Evolutionary conservation across 2,113 vertebrate genomes (phyloP), one percentile per base, ranked within the genome.

Genomic region (Pygoscelis adeliae): DNA sequence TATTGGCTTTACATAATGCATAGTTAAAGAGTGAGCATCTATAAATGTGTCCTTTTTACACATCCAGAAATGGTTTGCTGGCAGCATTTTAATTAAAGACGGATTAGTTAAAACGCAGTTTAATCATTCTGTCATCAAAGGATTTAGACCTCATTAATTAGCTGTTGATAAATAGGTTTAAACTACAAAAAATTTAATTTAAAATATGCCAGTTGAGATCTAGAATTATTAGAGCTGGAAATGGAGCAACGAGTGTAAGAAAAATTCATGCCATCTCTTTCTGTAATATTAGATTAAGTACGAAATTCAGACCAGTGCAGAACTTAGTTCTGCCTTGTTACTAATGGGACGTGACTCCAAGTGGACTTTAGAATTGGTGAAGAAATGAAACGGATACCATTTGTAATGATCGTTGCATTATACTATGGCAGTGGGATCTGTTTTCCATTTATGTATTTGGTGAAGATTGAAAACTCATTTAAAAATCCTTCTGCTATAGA

Each of bases 81-180:
- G 84, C 97, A 97, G 95, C 95, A 84, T 98, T 98, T 98, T 98
- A 98, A 98, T 99, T 98, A 98, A 98, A 98, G 98, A 98, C 98
- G 97, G 97, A 98, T 98, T 98, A 98, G 97, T 98, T 98, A 95
- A 97, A 97, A 98, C 79, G 70, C 94, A 95, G 72, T 97, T 98
- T 98, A 98, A 99, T 98, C 98, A 98, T 98, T 96, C 91, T 98
- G 98, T 98, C 98, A 97, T 97, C 95, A 94, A 87, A 98, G 96
- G 96, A 97, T 94, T 97, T 97, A 97, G 95, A 96, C 96, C 92
- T 98, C 96, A 92, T 98, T 98, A 98, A 98, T 98, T 98, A 98
- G 97, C 96, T 91, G 92, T 97, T 98, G 98, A 98, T 98, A 98
- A 98, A 97, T 97, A 98, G 94, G 96, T 95, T 97, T 97, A 96